Percentiles rank a stretch among this genome's conserved stretches.
Evolutionary conservation across 1,140 invertebrate genomes (phyloP).

Genomic region (Leptinotarsa lineolata): DNA sequence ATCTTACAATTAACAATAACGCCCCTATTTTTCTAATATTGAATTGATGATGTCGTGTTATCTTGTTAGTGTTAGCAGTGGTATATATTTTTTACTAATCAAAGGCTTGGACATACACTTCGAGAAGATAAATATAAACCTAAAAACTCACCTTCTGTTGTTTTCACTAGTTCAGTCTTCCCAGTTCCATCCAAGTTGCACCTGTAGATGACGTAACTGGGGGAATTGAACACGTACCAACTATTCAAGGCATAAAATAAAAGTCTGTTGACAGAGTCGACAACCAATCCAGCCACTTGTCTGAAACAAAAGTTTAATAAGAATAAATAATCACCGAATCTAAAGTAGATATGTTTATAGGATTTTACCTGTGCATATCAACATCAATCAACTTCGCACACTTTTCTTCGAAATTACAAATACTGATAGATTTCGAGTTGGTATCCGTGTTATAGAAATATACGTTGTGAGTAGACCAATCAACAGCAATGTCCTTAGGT

Average conservation of each 20-base stretch:
- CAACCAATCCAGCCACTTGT: conserved; percentile 58
- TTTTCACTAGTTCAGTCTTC: conserved; percentile 51
- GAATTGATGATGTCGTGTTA: too few species aligned
- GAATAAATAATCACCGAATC: background rate
- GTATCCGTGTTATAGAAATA: conserved; percentile 71
- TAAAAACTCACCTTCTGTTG: conserved; percentile 35
- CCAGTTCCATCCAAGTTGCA: conserved; percentile 69
- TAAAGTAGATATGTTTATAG: background rate
- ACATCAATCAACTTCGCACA: conserved; percentile 69
- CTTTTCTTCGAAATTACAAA: conserved; percentile 62
- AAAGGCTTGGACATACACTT: too few species aligned
- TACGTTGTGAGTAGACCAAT: conserved; percentile 79
- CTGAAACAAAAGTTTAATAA: background rate
- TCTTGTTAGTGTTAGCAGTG: too few species aligned
- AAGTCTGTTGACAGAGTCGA: conserved; percentile 60
- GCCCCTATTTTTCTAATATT: too few species aligned
- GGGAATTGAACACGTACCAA: conserved; percentile 53
- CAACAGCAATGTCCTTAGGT: conserved; percentile 72
- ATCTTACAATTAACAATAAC: too few species aligned
- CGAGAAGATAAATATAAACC: too few species aligned
- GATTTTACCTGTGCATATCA: conserved; percentile 58
- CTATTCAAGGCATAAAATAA: conserved; percentile 64
- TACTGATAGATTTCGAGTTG: conserved; percentile 55
- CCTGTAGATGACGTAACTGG: conserved; percentile 62
- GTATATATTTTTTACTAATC: too few species aligned